Evolutionary conservation across 1,140 invertebrate species (phyloP), one percentile per base, ranked within the genome.

Genomic region (Maniola jurtina): DNA sequence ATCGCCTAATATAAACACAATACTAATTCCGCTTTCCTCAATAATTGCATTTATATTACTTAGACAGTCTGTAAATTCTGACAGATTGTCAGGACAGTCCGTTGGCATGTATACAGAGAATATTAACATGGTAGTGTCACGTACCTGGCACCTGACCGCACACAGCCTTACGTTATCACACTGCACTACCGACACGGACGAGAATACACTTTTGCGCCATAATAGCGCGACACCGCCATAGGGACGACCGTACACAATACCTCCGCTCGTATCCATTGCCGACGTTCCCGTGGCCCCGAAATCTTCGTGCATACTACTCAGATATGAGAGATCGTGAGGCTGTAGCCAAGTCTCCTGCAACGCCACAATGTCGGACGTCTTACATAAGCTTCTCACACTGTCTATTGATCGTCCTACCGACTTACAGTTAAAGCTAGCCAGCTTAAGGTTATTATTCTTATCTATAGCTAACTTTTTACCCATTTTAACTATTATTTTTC

Each of bases 41-140:
- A n/a, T n/a, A n/a, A n/a, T n/a, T n/a, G n/a, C n/a, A n/a, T n/a
- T n/a, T n/a, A n/a, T n/a, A n/a, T n/a, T 13, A 52, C 42, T 15
- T 50, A 10, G 13, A 14, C 45, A 47, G 13, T 65, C 47, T 14
- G 14, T 52, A 11, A 36, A 45, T 58, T 59, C 33, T 13, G 9
- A 10, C 11, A 48, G 42, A 47, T 40, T 59, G 14, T 65, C 42
- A 65, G 47, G 42, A 15, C 33, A 4, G 15, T 52, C 15, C 5
- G 50, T 52, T 5, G 50, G 50, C 50, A 52, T 52, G 16, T 52
- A 52, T 16, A 52, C 50, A 16, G 11, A 16, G 5, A 52, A 16
- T 3, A 52, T 42, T 10, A 15, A 6, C 2, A 15, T 54, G 5
- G 40, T 5, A 45, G 34, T 35, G 6, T 52, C 50, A 6, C 50